Percentiles rank a stretch among this genome's conserved stretches.
These are phyloP conservation scores for Colius striatus DNA, from an alignment of 2,113 vertebrate genomes.

Conservation along the genomic window DNA sequence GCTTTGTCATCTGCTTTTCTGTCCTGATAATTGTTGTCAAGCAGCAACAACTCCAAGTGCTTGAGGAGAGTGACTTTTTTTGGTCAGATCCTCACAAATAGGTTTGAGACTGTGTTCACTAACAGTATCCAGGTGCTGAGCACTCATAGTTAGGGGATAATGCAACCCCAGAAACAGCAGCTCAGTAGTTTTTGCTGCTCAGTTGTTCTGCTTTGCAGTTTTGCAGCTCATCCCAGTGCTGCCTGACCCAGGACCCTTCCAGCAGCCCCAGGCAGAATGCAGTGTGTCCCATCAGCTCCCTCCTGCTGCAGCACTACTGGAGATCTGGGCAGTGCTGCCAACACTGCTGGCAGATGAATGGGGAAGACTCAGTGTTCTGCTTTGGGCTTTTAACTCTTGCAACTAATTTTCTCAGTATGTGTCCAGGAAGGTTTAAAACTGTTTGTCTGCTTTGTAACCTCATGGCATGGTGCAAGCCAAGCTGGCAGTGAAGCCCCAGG, in stretches of 20 bases:
- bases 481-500: too few species aligned
- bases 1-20: neutral
- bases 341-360: neutral
- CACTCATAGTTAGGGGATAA: neutral
- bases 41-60: neutral
- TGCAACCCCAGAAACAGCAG: neutral
- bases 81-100: neutral
- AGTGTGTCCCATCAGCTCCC: neutral
- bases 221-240: neutral
- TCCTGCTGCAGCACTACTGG: fast-evolving
- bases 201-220: neutral
- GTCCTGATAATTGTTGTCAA: neutral
- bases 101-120: neutral
- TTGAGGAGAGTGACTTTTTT: neutral
- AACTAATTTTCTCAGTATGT: neutral
- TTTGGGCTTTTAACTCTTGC: neutral
- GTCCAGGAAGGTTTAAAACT: neutral
- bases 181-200: neutral
- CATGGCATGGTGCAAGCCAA: too few species aligned
- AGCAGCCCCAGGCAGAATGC: neutral
- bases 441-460: neutral
- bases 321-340: neutral
- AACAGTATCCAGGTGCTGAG: neutral
- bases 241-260: neutral
- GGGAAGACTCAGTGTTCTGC: neutral